Evolutionary conservation across 2,113 vertebrate species (phyloP), one percentile per base, ranked within the genome.

Genomic region (Condylura cristata): DNA sequence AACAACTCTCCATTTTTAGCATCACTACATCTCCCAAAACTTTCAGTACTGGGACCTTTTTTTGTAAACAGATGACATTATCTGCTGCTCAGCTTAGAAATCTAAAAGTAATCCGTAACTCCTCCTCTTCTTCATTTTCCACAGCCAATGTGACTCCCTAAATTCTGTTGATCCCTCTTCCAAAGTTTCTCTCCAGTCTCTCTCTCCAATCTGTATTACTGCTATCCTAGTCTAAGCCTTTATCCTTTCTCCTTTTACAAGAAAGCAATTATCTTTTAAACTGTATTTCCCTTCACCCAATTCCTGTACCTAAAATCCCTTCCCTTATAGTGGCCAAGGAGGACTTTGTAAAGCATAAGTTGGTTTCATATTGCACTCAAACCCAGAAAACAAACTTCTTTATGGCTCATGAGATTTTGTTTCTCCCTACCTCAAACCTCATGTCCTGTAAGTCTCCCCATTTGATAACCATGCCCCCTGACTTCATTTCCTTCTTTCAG

Each of bases 61-160:
- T 3, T 75, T 85, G 70, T 51, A 90, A 92, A 60, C n/a, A 86
- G 60, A 75, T 37, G 53, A 22, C 32, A 76, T 41, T 7, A 51
- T 83, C 28, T 90, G 66, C 48, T 83, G 34, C 63, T 86, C n/a
- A 75, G 44, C 13, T 92, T 74, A 91, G 51, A 91, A 96, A 92
- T 37, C 32, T 75, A 10, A 63, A n/a, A 93, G 51, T 79, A 48
- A 46, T 30, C 51, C 34, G 28, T 81, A 28, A 76, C 17, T 72
- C 20, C 3, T 56, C 30, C 5, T 63, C n/a, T 18, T 53, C 8
- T 48, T 90, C 26, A 58, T 75, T 95, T 87, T 32, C 17, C 13
- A 88, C 13, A 70, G 72, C 22, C 68, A 93, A 32, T n/a, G 65
- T n/a, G 65, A 85, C 22, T 80, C 34, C 30, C 18, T 48, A 44